Conservation (phyloP, 2,113 vertebrate species). For the Regulus satrapa region DNA sequence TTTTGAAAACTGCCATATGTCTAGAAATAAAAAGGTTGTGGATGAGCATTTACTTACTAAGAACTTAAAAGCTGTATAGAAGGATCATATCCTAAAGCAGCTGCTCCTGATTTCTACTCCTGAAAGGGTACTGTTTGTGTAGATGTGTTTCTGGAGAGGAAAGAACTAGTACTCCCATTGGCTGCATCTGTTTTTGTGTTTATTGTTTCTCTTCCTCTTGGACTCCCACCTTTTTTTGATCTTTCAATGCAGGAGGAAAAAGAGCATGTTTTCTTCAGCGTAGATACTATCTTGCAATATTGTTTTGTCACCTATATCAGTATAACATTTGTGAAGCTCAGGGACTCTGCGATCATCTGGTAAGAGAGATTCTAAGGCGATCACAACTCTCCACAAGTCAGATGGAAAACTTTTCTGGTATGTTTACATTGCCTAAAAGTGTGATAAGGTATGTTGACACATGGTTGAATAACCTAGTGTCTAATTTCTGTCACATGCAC, state of each 20-base stretch:
- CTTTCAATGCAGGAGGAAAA: constrained; percentile 69
- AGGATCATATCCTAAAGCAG: neutral
- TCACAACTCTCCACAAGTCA: constrained; percentile 47
- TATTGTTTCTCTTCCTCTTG: neutral
- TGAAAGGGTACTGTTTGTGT: neutral
- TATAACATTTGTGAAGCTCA: constrained; percentile 88
- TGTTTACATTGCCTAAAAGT: neutral
- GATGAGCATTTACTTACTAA: neutral
- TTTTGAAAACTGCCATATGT: neutral
- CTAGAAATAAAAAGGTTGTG: neutral
- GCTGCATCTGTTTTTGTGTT: neutral
- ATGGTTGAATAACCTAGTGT: neutral
- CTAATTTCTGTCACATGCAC: neutral
- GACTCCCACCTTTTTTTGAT: neutral
- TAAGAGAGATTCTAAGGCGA: constrained; percentile 72
- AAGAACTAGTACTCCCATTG: neutral
- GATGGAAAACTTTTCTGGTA: constrained; percentile 62
- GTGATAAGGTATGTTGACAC: neutral
- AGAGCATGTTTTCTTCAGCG: constrained; percentile 79
- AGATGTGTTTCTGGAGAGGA: neutral
- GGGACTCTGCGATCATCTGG: constrained; percentile 88
- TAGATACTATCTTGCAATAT: constrained; percentile 85
- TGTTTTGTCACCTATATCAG: constrained; percentile 85
- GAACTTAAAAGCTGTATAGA: neutral
- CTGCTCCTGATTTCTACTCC: neutral